Evolutionary conservation across 2,113 vertebrate species (phyloP), one percentile per base, ranked within the genome.

Genomic region (Ophiodon elongatus): DNA sequence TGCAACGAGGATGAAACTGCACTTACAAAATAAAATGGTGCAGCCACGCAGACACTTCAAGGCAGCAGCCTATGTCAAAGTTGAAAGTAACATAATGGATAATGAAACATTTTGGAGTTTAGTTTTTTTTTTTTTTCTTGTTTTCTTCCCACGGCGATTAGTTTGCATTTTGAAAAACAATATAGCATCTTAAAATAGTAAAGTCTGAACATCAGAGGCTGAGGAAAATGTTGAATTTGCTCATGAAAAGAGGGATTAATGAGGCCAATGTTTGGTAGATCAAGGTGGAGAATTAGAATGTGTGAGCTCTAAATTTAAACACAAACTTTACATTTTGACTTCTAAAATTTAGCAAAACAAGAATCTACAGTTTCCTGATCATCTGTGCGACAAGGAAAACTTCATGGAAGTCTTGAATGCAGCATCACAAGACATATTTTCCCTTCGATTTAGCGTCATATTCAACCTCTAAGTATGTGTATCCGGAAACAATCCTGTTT

Each of bases 1-100:
- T 89, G 91, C 85, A 92, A 92, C 3, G 29, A 76, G 73, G 73
- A 86, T 59, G 88, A 90, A 93, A 93, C 74, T 43, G 56, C 35
- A 45, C 50, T 65, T 60, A 69, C 29, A 85, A 71, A 85, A 70
- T 74, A 63, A 75, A 76, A 72, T 54, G 27, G 39, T 35, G 72
- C 69, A 87, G 45, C 78, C 67, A 41, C 50, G 68, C 47, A 77
- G 57, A 84, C 75, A 65, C 5, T 56, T 80, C 47, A 72, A 54
- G 52, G 62, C 39, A 47, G 17, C 25, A 31, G 19, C 19, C 33
- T 19, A 15, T 75, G 56, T 81, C 71, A 73, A 50, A 64, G 27
- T 45, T 76, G 43, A 39, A 74, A 41, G 60, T 43, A 60, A 60
- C 43, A 84, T 41, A 66, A 1, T 23, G 14, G 41, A 68, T 25